These are phyloP conservation scores for Tragopan temminckii DNA, from an alignment of 2,797 vertebrate genomes.

Conservation along the genomic window DNA sequence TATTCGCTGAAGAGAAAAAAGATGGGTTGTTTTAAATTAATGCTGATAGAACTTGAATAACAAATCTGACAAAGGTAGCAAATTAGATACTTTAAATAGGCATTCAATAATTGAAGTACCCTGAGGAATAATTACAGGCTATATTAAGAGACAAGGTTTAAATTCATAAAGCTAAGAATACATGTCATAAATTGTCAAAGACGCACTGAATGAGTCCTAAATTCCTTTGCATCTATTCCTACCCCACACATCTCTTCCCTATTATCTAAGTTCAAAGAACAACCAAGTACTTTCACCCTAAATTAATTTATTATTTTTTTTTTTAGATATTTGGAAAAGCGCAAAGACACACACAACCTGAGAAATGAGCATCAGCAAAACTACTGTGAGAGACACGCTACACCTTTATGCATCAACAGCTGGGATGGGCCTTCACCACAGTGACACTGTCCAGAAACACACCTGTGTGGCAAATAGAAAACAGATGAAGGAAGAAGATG, in stretches of 20 bases:
- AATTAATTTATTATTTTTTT: neutral
- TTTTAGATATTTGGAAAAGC: neutral
- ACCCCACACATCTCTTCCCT: neutral
- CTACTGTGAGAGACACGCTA: neutral
- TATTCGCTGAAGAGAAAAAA: neutral
- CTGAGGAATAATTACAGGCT: constrained; percentile 60
- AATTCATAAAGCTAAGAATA: constrained; percentile 2
- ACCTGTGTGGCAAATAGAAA: neutral
- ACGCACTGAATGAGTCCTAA: neutral
- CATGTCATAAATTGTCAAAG: constrained; percentile 9
- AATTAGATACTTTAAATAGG: constrained; percentile 62
- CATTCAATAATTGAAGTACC: constrained; percentile 45
- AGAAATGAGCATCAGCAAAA: neutral
- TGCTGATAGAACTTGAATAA: neutral
- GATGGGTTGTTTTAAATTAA: constrained; percentile 3
- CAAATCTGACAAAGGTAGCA: constrained; percentile 45
- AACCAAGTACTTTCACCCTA: neutral
- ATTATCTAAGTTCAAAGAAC: neutral
- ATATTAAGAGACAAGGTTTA: constrained; percentile 63
- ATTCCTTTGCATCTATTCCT: constrained; percentile 2
- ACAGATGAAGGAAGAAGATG: neutral
- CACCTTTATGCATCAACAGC: neutral
- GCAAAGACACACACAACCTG: neutral
- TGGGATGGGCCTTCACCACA: neutral
- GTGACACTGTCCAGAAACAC: neutral